Evolutionary conservation across 2,888 invertebrate species (phyloP).

Genomic region (Geophilus truncorum): DNA sequence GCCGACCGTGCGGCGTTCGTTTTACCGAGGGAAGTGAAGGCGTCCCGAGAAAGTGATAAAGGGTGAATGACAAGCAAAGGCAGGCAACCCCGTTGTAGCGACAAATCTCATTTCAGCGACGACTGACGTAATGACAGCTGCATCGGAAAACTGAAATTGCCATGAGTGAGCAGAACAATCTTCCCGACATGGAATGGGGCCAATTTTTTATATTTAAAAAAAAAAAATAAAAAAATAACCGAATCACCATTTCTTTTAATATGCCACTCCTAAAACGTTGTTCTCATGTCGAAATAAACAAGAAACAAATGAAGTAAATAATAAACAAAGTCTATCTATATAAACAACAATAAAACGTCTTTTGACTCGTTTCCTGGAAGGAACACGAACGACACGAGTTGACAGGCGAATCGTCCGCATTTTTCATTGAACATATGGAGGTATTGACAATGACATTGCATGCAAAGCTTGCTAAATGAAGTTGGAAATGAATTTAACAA

Average conservation of each 20-base stretch:
- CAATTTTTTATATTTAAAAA: not conserved
- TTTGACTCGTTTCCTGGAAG: too few relatives aligned
- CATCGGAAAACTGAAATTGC: conserved; percentile 17
- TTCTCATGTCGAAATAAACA: too few relatives aligned
- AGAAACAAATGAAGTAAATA: too few relatives aligned
- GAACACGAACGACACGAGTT: too few relatives aligned
- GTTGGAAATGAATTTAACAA: conserved; percentile 27
- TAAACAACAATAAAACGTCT: too few relatives aligned
- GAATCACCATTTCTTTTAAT: too few relatives aligned
- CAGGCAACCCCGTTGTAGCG: not conserved
- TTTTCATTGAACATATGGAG: not conserved
- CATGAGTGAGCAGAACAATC: not conserved
- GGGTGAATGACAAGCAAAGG: conserved; percentile 25
- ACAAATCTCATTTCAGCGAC: conserved; percentile 2
- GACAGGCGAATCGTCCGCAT: not conserved
- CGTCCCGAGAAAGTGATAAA: conserved; percentile 5
- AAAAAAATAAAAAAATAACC: not conserved
- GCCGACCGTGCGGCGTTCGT: not conserved
- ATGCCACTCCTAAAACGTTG: too few relatives aligned
- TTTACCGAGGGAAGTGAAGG: not conserved
- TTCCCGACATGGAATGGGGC: not conserved
- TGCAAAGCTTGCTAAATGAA: conserved; percentile 23
- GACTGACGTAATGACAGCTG: conserved; percentile 24
- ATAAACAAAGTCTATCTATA: too few relatives aligned
- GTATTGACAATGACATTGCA: conserved; percentile 21